These are phyloP conservation scores for Rhizomys pruinosus DNA, from an alignment of 2,113 vertebrate genomes.

Conservation along the genomic window DNA sequence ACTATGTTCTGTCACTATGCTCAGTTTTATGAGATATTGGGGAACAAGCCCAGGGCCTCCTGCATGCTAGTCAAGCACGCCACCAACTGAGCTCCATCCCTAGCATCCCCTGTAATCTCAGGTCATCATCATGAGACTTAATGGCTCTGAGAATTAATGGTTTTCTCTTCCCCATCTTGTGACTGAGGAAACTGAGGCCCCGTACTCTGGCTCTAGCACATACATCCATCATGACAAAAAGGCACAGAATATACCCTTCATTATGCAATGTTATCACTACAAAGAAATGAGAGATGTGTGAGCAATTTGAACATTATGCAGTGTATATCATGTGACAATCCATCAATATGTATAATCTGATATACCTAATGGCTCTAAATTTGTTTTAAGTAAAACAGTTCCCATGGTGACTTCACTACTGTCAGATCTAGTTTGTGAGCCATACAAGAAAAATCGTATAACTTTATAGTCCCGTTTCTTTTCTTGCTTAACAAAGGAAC, in stretches of 20 bases:
- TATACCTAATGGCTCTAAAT: background rate
- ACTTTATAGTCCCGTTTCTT: slow-evolving; percentile 37
- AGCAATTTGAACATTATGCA: background rate
- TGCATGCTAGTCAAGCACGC: background rate
- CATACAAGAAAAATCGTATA: slow-evolving; percentile 47
- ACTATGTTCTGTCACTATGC: too few relatives aligned
- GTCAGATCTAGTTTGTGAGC: slow-evolving; percentile 56
- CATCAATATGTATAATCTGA: background rate
- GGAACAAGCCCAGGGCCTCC: background rate
- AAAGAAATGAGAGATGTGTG: background rate
- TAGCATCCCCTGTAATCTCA: background rate
- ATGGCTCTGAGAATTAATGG: background rate
- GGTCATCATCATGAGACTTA: background rate
- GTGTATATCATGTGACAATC: too few relatives aligned
- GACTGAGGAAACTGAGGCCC: background rate
- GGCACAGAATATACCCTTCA: slow-evolving; percentile 24
- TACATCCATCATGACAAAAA: background rate
- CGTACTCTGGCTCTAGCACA: background rate
- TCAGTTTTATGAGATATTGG: background rate
- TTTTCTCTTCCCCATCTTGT: background rate
- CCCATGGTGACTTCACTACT: slow-evolving; percentile 42
- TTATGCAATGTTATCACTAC: background rate
- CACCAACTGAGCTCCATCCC: background rate
- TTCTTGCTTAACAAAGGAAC: slow-evolving; percentile 60
- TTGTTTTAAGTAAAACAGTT: slow-evolving; percentile 49